A percentile compares a stretch with the other conserved stretches of the same genome.
These are phyloP conservation scores for Lophotis ruficrista DNA, from an alignment of 2,113 vertebrate genomes.

Conservation along the genomic window DNA sequence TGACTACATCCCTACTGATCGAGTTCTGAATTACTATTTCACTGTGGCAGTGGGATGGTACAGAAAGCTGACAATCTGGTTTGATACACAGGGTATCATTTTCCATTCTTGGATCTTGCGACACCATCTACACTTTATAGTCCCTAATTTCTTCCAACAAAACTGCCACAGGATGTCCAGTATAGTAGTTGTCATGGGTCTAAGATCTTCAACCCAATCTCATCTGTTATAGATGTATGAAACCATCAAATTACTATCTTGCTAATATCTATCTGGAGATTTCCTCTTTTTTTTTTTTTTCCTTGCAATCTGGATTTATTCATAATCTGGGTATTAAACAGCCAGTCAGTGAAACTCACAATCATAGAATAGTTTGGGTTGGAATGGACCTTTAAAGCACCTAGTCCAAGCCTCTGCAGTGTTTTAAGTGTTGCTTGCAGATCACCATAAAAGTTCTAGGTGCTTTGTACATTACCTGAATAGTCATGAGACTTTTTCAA, in stretches of 20 bases:
- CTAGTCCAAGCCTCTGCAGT: not conserved
- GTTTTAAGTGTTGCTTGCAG: not conserved
- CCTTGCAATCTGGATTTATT: not conserved
- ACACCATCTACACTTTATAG: not conserved
- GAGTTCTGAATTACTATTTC: not conserved
- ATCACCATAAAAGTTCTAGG: not conserved
- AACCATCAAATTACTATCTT: not conserved
- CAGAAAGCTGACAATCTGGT: not conserved
- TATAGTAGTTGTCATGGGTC: not conserved
- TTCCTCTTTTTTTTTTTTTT: not conserved
- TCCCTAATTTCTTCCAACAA: not conserved
- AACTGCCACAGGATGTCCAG: not conserved
- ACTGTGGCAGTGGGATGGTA: not conserved
- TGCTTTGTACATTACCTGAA: not conserved
- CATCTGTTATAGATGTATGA: not conserved
- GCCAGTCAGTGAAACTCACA: not conserved
- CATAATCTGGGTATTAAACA: not conserved
- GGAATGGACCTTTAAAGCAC: too few relatives aligned
- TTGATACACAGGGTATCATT: not conserved
- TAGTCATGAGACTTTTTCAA: not conserved
- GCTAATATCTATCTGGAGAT: not conserved
- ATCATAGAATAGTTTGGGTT: too few relatives aligned
- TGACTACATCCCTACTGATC: fast-evolving
- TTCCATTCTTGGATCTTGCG: not conserved
- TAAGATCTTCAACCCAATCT: not conserved